phyloP scores from a whole-genome alignment of 2,797 vertebrate species.

The Tenualosa thibaudeaui region DNA sequence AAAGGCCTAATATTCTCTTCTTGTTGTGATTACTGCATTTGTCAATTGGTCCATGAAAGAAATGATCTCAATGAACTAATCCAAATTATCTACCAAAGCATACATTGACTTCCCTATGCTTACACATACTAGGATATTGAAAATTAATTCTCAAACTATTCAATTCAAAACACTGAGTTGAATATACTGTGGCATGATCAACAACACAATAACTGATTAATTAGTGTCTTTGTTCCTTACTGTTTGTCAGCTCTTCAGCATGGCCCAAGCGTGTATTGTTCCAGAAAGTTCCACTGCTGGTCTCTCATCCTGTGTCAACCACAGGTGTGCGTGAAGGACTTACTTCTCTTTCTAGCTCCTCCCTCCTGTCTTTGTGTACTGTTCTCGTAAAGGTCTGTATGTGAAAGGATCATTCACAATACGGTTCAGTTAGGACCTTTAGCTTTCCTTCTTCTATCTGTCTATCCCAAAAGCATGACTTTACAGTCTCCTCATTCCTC shows the following conservation, averaged over 20 bases:
- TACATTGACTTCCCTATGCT: too few species aligned
- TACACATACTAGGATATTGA: too few species aligned
- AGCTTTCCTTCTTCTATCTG: background rate
- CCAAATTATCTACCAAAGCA: too few species aligned
- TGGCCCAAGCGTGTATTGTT: conserved; percentile 11
- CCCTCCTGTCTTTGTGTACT: background rate
- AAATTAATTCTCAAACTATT: too few species aligned
- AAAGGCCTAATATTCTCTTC: too few species aligned
- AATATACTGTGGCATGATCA: background rate
- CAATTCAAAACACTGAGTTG: too few species aligned
- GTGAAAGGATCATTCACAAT: background rate
- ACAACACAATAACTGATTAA: background rate
- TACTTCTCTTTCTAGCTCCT: background rate
- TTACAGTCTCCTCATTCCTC: background rate
- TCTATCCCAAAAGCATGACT: background rate
- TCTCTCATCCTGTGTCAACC: conserved; percentile 41
- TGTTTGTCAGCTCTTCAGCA: background rate
- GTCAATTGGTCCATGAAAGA: too few species aligned
- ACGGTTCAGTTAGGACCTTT: background rate
- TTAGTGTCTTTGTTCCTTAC: background rate
- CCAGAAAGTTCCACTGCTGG: conserved; percentile 15
- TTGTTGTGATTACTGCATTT: too few species aligned
- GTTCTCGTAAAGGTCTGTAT: background rate
- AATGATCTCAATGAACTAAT: too few species aligned
- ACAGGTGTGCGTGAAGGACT: conserved; percentile 41